Percentiles rank a stretch among this genome's conserved stretches.
Conservation (phyloP, 2,113 vertebrate genomes). For the Aleadryas rufinucha region DNA sequence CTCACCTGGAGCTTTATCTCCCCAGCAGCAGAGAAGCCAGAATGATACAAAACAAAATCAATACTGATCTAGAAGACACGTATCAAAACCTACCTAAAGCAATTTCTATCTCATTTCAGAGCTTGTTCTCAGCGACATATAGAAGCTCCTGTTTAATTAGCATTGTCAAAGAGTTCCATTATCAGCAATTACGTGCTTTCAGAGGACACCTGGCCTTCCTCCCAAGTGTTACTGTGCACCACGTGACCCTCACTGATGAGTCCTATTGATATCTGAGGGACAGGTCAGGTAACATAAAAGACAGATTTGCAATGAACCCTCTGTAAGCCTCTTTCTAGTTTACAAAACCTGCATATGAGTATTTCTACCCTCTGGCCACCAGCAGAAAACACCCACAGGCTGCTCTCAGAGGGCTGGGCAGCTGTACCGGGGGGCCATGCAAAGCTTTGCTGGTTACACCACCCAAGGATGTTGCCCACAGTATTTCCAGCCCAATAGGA, state of each 20-base stretch:
- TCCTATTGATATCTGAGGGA: neutral
- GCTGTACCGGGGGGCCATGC: neutral
- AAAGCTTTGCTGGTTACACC: neutral
- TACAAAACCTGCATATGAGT: neutral
- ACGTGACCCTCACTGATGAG: neutral
- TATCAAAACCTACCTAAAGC: neutral
- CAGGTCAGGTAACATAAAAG: neutral
- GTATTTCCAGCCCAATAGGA: neutral
- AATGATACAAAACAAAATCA: neutral
- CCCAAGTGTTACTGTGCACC: neutral
- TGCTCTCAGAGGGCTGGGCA: neutral
- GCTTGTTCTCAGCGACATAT: neutral
- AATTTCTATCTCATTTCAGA: neutral
- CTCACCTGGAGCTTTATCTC: neutral
- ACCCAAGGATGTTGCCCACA: neutral
- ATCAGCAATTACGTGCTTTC: neutral
- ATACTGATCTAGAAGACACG: neutral
- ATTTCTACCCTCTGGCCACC: neutral
- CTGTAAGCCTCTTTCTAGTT: neutral
- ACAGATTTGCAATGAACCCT: neutral
- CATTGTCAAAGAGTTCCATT: neutral
- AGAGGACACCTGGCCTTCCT: neutral
- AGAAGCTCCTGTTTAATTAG: neutral
- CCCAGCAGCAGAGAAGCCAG: neutral
- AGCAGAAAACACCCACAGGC: neutral